Base-by-base conservation (phyloP, 1,140 invertebrate genomes). In the Pinna nobilis region DNA sequence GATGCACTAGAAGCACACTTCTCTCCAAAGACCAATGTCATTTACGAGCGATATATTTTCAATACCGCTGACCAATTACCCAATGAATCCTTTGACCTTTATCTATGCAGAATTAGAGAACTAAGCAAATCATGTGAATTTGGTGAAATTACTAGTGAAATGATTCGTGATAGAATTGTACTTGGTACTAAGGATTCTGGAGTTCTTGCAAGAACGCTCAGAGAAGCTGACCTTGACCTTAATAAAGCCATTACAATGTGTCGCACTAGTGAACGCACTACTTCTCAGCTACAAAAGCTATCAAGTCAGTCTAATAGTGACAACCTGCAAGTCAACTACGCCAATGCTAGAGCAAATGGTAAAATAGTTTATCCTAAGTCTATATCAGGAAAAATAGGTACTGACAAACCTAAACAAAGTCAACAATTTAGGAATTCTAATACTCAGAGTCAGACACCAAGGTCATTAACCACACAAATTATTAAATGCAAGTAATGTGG, bases 1-100 rank as follows among this genome's bases (percentile, higher is more conserved):
- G 35, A 37, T 9, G 65, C 65, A 18, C 39, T 67, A 28, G 37
- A 67, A 18, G 49, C 20, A 39, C 65, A 55, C 39, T 55, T 67
- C 28, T 37, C 33, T 20, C 50, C 65, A 0, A 53, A 67, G 30
- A 67, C 65, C 11, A 67, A 55, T 25, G 50, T 67, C 20, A 67
- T 67, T 3, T 67, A 47, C 28, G 50, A 53, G 30, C 30, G 30
- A 2, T 67, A 67, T 67, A 37, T 53, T 4, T 67, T 67, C 23
- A 49, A 65, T 28, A 50, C 64, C 6, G 60, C 60, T 28, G 60
- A 64, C 25, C 60, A 64, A 41, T 11, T 64, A 23, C 23, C 65
- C 9, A 53, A 51, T 53, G 49, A 53, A 49, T n/a, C 39, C 2
- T 47, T 65, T 15, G 61, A 65, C 41, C 23, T 28, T n/a, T 50